phyloP scores from a whole-genome alignment of 2,888 invertebrate species.

The Drosophila setosimentum region DNA sequence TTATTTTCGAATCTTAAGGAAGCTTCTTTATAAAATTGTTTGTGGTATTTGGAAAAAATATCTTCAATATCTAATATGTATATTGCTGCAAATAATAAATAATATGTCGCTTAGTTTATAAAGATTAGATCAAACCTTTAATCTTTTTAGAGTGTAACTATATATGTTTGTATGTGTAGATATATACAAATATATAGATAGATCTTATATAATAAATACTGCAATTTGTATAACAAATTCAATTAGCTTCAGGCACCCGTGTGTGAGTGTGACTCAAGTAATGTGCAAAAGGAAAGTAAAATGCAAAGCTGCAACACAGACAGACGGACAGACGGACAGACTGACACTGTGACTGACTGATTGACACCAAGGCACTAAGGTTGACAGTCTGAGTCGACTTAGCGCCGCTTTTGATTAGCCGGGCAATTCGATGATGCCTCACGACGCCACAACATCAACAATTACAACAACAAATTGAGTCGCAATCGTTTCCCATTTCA shows the following conservation, averaged over 20 bases:
- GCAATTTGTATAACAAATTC: conserved; percentile 64
- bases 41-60: neutral
- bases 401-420: conserved; percentile 40
- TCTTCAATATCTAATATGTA: neutral
- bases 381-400: conserved; percentile 47
- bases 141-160: neutral
- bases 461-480: conserved; percentile 8
- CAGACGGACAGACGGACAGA: conserved; percentile 6
- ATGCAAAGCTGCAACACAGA: conserved; percentile 29
- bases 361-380: conserved; percentile 27
- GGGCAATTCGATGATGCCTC: conserved; percentile 22
- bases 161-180: neutral
- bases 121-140: neutral
- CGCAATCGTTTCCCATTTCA: conserved; percentile 39
- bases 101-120: neutral
- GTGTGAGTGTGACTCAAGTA: conserved; percentile 47
- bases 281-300: conserved; percentile 43
- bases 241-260: conserved; percentile 49
- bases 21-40: too few species aligned
- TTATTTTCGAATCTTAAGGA: neutral
- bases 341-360: conserved; percentile 8
- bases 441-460: conserved; percentile 7
- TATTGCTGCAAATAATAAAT: neutral
- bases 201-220: conserved; percentile 44
- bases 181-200: neutral